Percentiles rank a stretch among this genome's conserved stretches.
phyloP scores from a whole-genome alignment of 2,113 vertebrate genomes.

The Leptobrachium leishanense region DNA sequence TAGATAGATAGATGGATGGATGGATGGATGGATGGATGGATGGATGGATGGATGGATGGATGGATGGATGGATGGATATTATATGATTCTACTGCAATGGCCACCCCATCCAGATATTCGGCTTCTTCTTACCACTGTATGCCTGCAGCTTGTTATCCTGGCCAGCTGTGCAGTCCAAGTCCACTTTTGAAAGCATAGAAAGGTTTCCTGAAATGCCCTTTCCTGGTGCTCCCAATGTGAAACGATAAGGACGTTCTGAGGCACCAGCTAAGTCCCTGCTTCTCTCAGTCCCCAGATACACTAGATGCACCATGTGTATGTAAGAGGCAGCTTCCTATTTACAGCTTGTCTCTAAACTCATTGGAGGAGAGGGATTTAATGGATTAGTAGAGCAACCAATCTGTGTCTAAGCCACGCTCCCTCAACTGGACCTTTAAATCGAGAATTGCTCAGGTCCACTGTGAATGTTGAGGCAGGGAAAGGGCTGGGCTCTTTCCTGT shows the following conservation, averaged over 20 bases:
- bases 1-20: neutral
- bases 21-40: neutral
- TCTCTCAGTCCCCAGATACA: neutral
- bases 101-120: neutral
- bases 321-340: constrained; percentile 43
- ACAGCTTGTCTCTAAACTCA: constrained; percentile 34
- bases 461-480: neutral
- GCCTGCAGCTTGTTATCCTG: constrained; percentile 24
- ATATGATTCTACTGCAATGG: neutral
- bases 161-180: constrained; percentile 35
- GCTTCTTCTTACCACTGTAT: constrained; percentile 39
- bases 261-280: constrained; percentile 11
- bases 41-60: neutral
- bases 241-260: neutral
- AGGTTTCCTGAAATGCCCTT: neutral
- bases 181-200: constrained; percentile 29
- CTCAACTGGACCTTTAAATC: constrained; percentile 14
- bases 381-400: constrained; percentile 28
- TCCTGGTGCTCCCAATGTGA: neutral
- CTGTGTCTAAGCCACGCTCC: constrained; percentile 2
- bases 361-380: constrained; percentile 36
- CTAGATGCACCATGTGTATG: constrained; percentile 44
- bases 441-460: neutral
- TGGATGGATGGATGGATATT: neutral
- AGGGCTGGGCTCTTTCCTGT: neutral